Evolutionary conservation across 2,797 vertebrate species (phyloP).

Genomic region (Crypturellus tataupa): DNA sequence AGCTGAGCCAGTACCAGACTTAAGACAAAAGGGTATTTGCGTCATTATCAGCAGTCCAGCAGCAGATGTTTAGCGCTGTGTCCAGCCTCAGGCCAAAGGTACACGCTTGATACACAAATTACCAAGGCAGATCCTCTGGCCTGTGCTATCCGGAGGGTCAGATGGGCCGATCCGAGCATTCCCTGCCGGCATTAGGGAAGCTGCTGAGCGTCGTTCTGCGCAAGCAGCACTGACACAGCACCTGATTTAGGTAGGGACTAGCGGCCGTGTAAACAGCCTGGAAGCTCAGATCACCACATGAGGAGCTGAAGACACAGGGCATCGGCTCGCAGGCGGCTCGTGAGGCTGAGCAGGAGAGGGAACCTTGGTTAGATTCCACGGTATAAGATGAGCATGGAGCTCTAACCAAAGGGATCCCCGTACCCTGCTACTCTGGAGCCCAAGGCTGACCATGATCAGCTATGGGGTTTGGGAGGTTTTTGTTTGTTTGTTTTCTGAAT

Average conservation of each 20-base stretch:
- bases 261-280: background rate
- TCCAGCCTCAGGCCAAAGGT: constrained; percentile 24
- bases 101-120: background rate
- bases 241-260: background rate
- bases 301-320: background rate
- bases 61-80: background rate
- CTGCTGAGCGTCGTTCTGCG: background rate
- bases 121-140: background rate
- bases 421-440: background rate
- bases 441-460: background rate
- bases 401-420: background rate
- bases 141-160: background rate
- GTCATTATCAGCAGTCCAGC: background rate
- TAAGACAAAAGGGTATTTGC: background rate
- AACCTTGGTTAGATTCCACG: background rate
- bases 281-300: background rate
- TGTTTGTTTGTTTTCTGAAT: background rate
- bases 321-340: fast-evolving
- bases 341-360: background rate
- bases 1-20: background rate
- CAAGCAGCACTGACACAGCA: fast-evolving
- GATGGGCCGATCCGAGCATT: background rate
- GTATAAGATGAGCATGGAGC: background rate
- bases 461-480: background rate
- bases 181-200: background rate